Evolutionary conservation across 2,888 invertebrate species (phyloP), one percentile per base, ranked within the genome.

Genomic region (Protodeltote pygarga): DNA sequence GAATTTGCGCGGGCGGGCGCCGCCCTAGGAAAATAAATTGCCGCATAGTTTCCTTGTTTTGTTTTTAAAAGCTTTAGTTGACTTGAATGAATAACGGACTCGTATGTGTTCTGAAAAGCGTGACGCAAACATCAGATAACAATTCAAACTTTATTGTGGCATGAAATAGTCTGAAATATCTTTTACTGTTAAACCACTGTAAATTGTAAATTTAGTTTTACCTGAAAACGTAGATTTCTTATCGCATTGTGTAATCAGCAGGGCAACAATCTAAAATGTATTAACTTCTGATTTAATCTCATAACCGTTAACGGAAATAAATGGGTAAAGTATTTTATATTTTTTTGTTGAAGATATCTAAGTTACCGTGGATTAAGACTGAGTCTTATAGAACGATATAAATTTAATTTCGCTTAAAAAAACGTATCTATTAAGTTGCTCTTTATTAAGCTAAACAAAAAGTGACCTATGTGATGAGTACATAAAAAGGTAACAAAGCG

Each of bases 1-100:
- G 89, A 91, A 91, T 90, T 90, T 85, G 89, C 88, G 78, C 69
- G 81, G 87, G 89, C 81, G 84, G 86, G 80, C 81, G 86, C 79
- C 85, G 84, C 87, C 86, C 85, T 80, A 79, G 66, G 75, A 80
- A 83, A 86, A 87, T 85, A 85, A 84, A 89, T 89, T 83, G 74
- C 86, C 63, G 62, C 68, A 71, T 80, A 78, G 79, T 83, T 82
- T 77, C 81, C 81, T 79, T 86, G 83, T 81, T 87, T 85, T 87
- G 79, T 81, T 86, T 85, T 81, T 71, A 77, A 84, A 83, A 71
- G 76, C 77, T 82, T 80, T 74, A 76, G 75, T 83, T 83, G 69
- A 79, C 76, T 81, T 79, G 70, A 73, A 71, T 73, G 69, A 78
- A 67, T 76, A 74, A 78, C 74, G 65, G 72, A 54, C 52, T 58